phyloP scores from a whole-genome alignment of 2,888 invertebrate species.

The Diachrysia chrysitis region DNA sequence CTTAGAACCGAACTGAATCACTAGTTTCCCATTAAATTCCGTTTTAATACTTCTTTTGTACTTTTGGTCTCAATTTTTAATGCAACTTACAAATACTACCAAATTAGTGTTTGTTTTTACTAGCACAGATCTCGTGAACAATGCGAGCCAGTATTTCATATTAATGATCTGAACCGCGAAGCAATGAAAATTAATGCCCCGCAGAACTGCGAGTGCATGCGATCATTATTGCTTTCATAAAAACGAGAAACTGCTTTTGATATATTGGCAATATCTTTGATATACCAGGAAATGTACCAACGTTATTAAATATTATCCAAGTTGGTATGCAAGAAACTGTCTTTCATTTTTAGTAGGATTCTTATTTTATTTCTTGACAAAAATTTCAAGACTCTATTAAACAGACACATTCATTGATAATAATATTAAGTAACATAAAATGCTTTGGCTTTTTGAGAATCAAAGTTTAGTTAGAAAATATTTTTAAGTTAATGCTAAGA shows the following conservation, averaged over 20 bases:
- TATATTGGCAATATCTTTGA: slow-evolving; percentile 20
- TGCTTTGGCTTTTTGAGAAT: too few relatives aligned
- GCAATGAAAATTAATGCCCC: slow-evolving; percentile 70
- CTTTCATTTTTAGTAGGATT: too few relatives aligned
- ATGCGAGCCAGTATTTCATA: slow-evolving; percentile 67
- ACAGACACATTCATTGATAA: too few relatives aligned
- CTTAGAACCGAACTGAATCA: too few relatives aligned
- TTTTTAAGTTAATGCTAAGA: too few relatives aligned
- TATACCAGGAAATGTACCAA: slow-evolving; percentile 10
- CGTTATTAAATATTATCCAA: neutral
- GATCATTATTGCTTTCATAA: slow-evolving; percentile 64
- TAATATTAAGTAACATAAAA: too few relatives aligned
- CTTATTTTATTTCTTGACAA: too few relatives aligned
- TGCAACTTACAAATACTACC: slow-evolving; percentile 8
- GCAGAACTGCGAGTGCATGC: slow-evolving; percentile 56
- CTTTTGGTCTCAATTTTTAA: neutral
- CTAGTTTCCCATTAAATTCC: too few relatives aligned
- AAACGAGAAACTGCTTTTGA: slow-evolving; percentile 57
- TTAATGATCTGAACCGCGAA: slow-evolving; percentile 69
- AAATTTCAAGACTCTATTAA: too few relatives aligned
- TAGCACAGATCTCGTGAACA: slow-evolving; percentile 54
- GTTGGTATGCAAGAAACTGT: too few relatives aligned
- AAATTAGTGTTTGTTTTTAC: slow-evolving; percentile 34
- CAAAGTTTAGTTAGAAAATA: too few relatives aligned
- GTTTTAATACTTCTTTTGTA: too few relatives aligned